Evolutionary conservation across 1,140 invertebrate species (phyloP), one percentile per base, ranked within the genome.

Genomic region (Globodera ellingtonae): DNA sequence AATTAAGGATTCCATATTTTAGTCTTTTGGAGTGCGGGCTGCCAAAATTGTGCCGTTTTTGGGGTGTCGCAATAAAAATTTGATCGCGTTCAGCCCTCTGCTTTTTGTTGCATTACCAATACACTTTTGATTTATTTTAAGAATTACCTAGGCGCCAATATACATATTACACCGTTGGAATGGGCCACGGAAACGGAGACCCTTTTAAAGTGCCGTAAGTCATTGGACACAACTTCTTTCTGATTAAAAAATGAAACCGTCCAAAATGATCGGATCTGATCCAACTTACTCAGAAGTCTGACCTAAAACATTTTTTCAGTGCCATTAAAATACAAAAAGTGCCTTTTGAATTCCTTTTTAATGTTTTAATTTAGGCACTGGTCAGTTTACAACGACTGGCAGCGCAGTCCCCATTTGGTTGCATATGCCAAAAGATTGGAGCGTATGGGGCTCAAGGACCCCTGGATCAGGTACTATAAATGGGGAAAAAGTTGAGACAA

Each of bases 401-500:
- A 75, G 47, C 35, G 59, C 10, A 72, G 46, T 18, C 79, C 82
- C 4, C 56, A 84, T 52, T 75, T 84, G 9, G 72, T 69, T 15
- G 66, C 72, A 44, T 78, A 84, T 52, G 44, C 79, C 24, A 72
- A 83, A 35, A 72, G 83, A 7, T 71, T 84, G n/a, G 79, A 21
- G n/a, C 72, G 79, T 47, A 35, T 84, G 7, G 83, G 83, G 1
- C 62, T 84, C 8, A 83, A 83, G 69, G 83, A 84, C 78, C 83
- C 83, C 15, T 84, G 83, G 83, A 84, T 84, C 44, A 66, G 83
- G 82, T 84, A n/a, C n/a, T n/a, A n/a, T n/a, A 48, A 73, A 15
- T 35, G 35, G 21, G 35, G 6, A 70, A n/a, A n/a, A n/a, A 65
- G 0, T 15, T 65, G 2, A 1, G 21, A 15, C n/a, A 65, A 65